phyloP scores from a whole-genome alignment of 2,888 invertebrate species.

The Chrysina gloriosa region DNA sequence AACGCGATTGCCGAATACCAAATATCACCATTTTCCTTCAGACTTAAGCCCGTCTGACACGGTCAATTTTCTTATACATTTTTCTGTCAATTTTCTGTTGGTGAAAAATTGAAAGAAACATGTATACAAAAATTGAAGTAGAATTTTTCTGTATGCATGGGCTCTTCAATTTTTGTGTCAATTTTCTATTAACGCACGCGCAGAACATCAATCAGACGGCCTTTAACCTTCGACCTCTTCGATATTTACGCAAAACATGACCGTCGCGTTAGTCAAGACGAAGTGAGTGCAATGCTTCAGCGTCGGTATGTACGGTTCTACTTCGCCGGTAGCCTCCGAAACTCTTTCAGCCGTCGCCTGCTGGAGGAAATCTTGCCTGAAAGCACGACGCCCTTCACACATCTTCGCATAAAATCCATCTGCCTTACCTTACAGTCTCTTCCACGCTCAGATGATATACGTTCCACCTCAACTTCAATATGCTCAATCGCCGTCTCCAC shows the following conservation, averaged over 20 bases:
- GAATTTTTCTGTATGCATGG: no score
- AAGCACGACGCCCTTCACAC: neutral
- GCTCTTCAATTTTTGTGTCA: no score
- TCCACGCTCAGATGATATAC: neutral
- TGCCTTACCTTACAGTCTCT: slow-evolving; percentile 29
- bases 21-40: no score
- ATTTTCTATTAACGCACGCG: no score
- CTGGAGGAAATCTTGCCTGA: slow-evolving; percentile 22
- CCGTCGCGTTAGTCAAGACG: slow-evolving; percentile 9
- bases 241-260: slow-evolving; percentile 23
- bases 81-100: no score
- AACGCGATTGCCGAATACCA: no score
- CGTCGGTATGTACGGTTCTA: slow-evolving; percentile 28
- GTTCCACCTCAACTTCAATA: slow-evolving; percentile 22
- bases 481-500: slow-evolving; percentile 50
- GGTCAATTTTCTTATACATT: no score
- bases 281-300: neutral
- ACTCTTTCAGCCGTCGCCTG: neutral
- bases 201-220: neutral
- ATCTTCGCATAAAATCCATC: neutral
- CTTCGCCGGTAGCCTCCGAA: slow-evolving; percentile 16
- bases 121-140: no score
- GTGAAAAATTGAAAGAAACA: no score
- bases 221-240: neutral
- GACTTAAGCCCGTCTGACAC: no score